A percentile compares a stretch with the other conserved stretches of the same genome.
Conservation (phyloP, 2,888 invertebrate genomes). For the Tipula lateralis region DNA sequence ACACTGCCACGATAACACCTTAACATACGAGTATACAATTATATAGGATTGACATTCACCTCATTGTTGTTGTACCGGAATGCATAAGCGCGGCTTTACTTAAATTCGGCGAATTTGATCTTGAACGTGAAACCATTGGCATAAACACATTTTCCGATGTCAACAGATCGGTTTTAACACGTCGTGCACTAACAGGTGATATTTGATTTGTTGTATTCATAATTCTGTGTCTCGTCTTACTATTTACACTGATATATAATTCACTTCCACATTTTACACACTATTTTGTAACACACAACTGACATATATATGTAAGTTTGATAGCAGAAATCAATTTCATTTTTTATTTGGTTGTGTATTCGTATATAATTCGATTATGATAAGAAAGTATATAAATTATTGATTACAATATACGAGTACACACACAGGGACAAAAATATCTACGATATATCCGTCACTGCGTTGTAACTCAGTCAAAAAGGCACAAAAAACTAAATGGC, state of each 20-base stretch:
- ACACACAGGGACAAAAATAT: neutral
- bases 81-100: neutral
- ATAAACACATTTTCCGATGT: constrained; percentile 48
- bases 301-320: constrained; percentile 5
- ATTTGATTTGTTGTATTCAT: constrained; percentile 33
- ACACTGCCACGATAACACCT: neutral
- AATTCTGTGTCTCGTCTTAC: no score
- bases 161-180: constrained; percentile 48
- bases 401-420: neutral
- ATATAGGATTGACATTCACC: neutral
- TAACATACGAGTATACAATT: neutral
- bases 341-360: constrained; percentile 31
- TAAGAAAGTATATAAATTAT: neutral
- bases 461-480: neutral
- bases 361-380: neutral
- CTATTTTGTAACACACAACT: constrained; percentile 4
- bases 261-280: constrained; percentile 2
- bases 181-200: constrained; percentile 45
- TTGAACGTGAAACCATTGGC: constrained; percentile 36
- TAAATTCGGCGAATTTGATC: constrained; percentile 36
- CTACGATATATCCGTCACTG: neutral
- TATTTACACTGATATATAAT: neutral
- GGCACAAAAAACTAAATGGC: neutral
- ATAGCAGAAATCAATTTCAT: neutral
- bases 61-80: neutral